Evolutionary conservation across 2,113 vertebrate genomes (phyloP).

Genomic region (Barbus barbus): DNA sequence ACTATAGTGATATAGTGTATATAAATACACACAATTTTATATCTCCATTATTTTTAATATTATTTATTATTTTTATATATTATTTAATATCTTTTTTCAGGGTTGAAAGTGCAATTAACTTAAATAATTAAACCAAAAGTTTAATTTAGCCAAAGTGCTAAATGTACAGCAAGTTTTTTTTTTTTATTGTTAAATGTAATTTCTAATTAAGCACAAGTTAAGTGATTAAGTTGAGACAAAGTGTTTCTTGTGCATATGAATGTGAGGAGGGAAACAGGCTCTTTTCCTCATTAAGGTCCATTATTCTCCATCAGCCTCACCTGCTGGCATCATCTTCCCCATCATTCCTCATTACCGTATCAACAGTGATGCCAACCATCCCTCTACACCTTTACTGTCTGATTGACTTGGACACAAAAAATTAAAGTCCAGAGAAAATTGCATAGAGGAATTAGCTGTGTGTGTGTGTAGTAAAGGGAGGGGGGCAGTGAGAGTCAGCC

Average conservation of each 20-base stretch:
- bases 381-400: conserved; percentile 60
- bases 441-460: conserved; percentile 78
- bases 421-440: conserved; percentile 83
- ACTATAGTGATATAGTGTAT: no score
- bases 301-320: conserved; percentile 60
- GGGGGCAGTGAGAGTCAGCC: conserved; percentile 10
- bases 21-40: no score
- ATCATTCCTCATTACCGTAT: conserved; percentile 46
- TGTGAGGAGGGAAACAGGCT: conserved; percentile 44
- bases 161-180: not conserved
- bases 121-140: not conserved
- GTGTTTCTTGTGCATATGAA: conserved; percentile 35
- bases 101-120: not conserved
- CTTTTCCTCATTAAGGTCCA: conserved; percentile 54
- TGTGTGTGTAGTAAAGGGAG: not conserved
- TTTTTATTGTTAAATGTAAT: not conserved
- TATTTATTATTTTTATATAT: no score
- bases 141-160: not conserved
- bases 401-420: conserved; percentile 80
- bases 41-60: no score
- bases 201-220: not conserved
- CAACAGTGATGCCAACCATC: conserved; percentile 37
- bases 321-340: conserved; percentile 71
- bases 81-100: not conserved
- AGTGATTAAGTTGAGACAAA: conserved; percentile 1